Conservation (phyloP, 2,797 vertebrate species). For the Sarcoramphus papa region DNA sequence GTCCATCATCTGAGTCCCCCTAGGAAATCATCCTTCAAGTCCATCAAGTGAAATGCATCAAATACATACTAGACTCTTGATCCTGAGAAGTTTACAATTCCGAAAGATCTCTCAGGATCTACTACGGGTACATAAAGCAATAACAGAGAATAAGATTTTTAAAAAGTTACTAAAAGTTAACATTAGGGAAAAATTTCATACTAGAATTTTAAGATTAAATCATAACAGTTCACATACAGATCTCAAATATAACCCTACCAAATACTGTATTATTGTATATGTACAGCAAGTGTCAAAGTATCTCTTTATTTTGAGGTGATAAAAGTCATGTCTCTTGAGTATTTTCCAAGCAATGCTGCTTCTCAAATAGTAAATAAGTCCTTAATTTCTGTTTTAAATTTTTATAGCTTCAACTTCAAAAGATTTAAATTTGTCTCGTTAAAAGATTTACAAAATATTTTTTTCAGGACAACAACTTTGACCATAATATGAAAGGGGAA, state of each 20-base stretch:
- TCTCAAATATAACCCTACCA: background rate
- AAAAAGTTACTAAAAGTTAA: background rate
- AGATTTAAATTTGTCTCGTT: background rate
- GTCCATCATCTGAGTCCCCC: background rate
- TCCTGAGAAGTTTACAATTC: background rate
- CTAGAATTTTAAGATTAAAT: background rate
- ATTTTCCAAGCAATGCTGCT: background rate
- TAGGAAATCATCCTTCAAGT: background rate
- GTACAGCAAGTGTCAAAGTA: background rate
- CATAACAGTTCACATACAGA: background rate
- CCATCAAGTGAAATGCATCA: background rate
- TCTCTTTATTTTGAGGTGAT: background rate
- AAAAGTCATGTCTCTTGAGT: background rate
- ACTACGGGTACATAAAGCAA: background rate
- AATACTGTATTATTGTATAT: background rate
- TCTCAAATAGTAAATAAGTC: background rate
- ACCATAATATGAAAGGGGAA: background rate
- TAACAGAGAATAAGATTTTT: background rate
- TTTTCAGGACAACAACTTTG: background rate
- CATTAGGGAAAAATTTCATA: background rate
- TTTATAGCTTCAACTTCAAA: background rate
- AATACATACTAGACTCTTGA: background rate
- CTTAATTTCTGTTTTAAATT: background rate
- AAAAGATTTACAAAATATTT: background rate
- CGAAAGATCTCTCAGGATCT: background rate